Percentiles rank a stretch among this genome's conserved stretches.
Evolutionary conservation across 2,113 vertebrate genomes (phyloP).

Genomic region (Thunnus thynnus): DNA sequence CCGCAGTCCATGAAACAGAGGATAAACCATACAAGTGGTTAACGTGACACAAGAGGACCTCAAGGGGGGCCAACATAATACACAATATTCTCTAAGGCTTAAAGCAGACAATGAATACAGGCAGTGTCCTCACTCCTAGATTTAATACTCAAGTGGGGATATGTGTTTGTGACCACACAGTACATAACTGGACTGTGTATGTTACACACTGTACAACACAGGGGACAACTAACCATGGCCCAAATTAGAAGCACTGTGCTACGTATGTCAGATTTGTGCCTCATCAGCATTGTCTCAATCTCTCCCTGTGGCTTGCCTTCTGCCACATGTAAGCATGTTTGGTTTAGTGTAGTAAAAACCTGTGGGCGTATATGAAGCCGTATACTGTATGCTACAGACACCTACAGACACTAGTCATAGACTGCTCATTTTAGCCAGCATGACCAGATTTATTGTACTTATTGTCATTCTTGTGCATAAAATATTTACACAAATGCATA

Average conservation of each 20-base stretch:
- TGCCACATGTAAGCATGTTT: constrained; percentile 65
- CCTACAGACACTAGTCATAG: background rate
- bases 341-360: constrained; percentile 38
- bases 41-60: constrained; percentile 56
- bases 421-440: background rate
- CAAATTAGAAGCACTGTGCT: constrained; percentile 74
- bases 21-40: constrained; percentile 67
- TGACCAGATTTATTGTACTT: too few species aligned
- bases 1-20: constrained; percentile 40
- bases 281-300: constrained; percentile 75
- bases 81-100: constrained; percentile 51
- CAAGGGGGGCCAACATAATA: constrained; percentile 36
- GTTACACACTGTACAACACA: constrained; percentile 52
- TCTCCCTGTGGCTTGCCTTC: constrained; percentile 76
- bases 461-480: too few species aligned
- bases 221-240: constrained; percentile 62
- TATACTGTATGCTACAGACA: constrained; percentile 1
- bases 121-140: constrained; percentile 27
- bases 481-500: too few species aligned
- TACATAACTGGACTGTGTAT: constrained; percentile 55
- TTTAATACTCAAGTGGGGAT: constrained; percentile 53
- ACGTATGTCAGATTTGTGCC: constrained; percentile 66
- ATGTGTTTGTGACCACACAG: constrained; percentile 56
- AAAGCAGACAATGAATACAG: constrained; percentile 52
- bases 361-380: constrained; percentile 22